Evolutionary conservation across 2,888 invertebrate genomes (phyloP), one percentile per base, ranked within the genome.

Genomic region (Dascillus cervinus): DNA sequence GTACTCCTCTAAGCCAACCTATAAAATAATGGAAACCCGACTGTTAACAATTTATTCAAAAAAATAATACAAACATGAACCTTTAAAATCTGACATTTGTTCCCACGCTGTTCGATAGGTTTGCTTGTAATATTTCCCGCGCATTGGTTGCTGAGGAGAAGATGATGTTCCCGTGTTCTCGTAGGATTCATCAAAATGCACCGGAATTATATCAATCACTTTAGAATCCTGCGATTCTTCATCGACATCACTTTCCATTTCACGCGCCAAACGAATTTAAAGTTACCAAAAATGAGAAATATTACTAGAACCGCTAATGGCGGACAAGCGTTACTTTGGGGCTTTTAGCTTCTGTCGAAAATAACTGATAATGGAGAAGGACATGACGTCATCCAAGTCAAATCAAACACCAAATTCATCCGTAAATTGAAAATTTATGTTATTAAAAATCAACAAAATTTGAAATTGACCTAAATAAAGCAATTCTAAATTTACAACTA

Each of bases 31-130:
- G n/a, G n/a, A n/a, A n/a, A n/a, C 36, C 5, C n/a, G 26, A 13
- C 3, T 11, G n/a, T 4, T 22, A 4, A 6, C 9, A 32, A 26
- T 14, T 9, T n/a, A 3, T n/a, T 4, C 3, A 3, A 13, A 26
- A 4, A 13, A 1, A 13, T n/a, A 26, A 26, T 26, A 10, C n/a
- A 10, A 23, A 24, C 21, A 26, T 20, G 38, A 62, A 74, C 73
- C 74, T 67, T 70, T 68, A 53, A 74, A 74, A 58, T 73, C 73
- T 1, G 70, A 66, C 68, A 71, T 70, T 42, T 62, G 61, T 52
- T 74, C 74, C 74, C 74, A 73, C 41, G 73, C 73, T 44, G 67
- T 65, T 10, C 74, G 62, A 47, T 74, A 73, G 1, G 72, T 68
- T 52, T 73, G 74, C 34, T 71, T 73, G 42, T 73, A 73, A 51